phyloP scores from a whole-genome alignment of 2,113 vertebrate genomes.

The Sakesphorus luctuosus region DNA sequence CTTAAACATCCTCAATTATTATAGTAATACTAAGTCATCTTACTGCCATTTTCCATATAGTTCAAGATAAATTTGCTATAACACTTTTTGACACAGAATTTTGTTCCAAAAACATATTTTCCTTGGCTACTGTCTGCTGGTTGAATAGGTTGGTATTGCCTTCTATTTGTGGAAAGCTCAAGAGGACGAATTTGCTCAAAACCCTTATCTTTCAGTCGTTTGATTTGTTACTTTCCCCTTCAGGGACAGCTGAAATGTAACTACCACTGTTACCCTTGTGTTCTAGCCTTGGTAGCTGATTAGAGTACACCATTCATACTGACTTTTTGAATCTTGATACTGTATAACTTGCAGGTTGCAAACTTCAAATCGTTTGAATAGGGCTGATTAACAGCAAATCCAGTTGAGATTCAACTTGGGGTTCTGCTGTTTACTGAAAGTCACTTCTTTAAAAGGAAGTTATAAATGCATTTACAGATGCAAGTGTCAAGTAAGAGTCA shows the following conservation, averaged over 20 bases:
- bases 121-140: not conserved
- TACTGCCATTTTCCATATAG: not conserved
- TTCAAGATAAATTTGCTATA: not conserved
- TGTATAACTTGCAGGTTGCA: not conserved
- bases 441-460: not conserved
- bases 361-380: not conserved
- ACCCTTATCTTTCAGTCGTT: not conserved
- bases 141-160: not conserved
- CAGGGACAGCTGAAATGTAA: not conserved
- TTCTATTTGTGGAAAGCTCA: not conserved
- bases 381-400: not conserved
- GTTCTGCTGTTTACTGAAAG: not conserved
- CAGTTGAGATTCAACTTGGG: not conserved
- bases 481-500: not conserved
- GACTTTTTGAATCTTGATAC: not conserved
- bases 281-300: not conserved
- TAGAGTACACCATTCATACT: rapidly evolving
- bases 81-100: not conserved
- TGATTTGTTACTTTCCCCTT: not conserved
- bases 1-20: not conserved
- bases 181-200: not conserved
- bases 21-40: not conserved
- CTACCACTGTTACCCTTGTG: not conserved
- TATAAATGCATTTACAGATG: not conserved
- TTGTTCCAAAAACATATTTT: not conserved